phyloP scores from a whole-genome alignment of 2,888 invertebrate genomes.

The Microctonus brassicae region DNA sequence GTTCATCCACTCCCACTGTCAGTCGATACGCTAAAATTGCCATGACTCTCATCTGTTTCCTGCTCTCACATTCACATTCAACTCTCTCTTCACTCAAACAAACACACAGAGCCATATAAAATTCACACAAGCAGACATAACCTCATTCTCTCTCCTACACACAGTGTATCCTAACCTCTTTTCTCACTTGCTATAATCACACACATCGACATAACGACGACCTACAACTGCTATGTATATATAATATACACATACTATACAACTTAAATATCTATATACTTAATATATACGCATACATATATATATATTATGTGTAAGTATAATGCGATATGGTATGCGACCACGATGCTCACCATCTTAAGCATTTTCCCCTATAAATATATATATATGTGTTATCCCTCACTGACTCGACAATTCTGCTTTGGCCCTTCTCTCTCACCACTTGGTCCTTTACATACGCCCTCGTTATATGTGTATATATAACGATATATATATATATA shows the following conservation, averaged over 20 bases:
- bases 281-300: not conserved
- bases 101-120: not conserved
- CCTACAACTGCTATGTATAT: not conserved
- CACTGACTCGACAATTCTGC: slow-evolving; percentile 12
- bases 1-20: slow-evolving; percentile 62
- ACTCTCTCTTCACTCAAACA: not conserved
- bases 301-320: not conserved
- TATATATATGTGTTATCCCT: no score
- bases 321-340: not conserved
- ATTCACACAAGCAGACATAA: not conserved
- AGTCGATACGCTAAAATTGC: slow-evolving; percentile 34
- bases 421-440: slow-evolving; percentile 14
- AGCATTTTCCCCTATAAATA: not conserved
- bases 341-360: not conserved
- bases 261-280: not conserved
- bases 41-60: slow-evolving; percentile 9
- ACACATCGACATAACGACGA: slow-evolving; percentile 19
- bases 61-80: not conserved
- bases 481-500: no score
- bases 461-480: no score
- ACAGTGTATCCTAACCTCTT: no score
- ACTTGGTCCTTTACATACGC: slow-evolving; percentile 11
- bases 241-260: not conserved
- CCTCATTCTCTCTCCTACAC: not conserved
- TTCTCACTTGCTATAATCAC: no score